phyloP scores from a whole-genome alignment of 2,797 vertebrate genomes.

The Acanthurus tractus region DNA sequence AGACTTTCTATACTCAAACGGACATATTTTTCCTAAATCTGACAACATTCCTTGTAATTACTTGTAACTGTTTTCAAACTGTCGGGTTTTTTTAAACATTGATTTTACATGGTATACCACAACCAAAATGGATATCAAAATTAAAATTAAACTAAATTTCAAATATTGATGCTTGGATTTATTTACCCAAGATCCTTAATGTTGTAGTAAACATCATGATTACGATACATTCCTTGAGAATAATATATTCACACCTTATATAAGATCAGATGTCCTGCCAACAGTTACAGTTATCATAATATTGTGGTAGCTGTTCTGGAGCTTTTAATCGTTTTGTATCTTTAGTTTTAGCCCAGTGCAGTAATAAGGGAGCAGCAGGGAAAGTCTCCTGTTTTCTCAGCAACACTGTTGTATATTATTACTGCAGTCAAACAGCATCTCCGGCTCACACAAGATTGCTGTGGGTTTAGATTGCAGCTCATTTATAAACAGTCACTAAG shows the following conservation, averaged over 20 bases:
- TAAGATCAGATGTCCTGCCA: background rate
- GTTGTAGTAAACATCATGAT: background rate
- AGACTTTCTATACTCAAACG: background rate
- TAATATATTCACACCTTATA: background rate
- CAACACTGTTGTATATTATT: no score
- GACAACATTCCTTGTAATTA: conserved; percentile 6
- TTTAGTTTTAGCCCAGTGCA: no score
- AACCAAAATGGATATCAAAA: background rate
- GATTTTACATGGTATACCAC: no score
- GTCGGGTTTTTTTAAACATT: background rate
- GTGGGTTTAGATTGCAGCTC: no score
- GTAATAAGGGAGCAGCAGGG: no score
- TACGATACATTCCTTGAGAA: background rate
- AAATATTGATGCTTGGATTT: background rate
- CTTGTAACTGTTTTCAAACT: conserved; percentile 40
- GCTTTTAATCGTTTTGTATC: background rate
- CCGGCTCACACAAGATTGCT: no score
- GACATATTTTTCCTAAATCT: background rate
- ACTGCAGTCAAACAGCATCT: no score
- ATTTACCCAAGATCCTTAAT: no score
- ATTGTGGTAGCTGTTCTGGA: background rate
- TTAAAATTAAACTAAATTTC: background rate
- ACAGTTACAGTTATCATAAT: background rate
- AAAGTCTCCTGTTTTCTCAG: no score
- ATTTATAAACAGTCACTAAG: no score